phyloP scores from a whole-genome alignment of 1,140 invertebrate species.

The Littorina saxatilis region DNA sequence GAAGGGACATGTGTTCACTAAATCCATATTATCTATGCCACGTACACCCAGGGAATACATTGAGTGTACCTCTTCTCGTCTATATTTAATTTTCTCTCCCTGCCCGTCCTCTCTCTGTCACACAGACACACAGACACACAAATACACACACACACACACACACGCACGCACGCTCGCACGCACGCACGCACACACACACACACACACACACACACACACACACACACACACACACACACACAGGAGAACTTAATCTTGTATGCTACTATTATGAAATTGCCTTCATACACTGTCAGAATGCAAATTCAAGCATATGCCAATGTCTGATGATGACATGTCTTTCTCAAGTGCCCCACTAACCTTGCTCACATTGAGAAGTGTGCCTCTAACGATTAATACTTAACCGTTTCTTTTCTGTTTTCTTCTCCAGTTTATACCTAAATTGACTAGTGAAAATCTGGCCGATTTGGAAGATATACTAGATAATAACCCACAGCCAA shows the following conservation, averaged over 20 bases:
- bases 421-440: constrained; percentile 51
- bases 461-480: constrained; percentile 50
- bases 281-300: too few species aligned
- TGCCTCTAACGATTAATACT: background rate
- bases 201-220: background rate
- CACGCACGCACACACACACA: background rate
- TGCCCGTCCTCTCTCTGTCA: background rate
- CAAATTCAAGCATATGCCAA: too few species aligned
- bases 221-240: background rate
- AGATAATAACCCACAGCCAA: constrained; percentile 53
- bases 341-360: too few species aligned
- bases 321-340: too few species aligned
- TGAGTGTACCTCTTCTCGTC: too few species aligned
- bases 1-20: too few species aligned
- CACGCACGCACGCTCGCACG: background rate
- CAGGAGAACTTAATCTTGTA: too few species aligned
- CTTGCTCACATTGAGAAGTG: background rate
- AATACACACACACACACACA: background rate
- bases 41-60: too few species aligned
- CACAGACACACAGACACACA: background rate
- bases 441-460: constrained; percentile 50
- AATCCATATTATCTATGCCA: too few species aligned
- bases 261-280: too few species aligned
- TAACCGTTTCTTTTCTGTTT: background rate
- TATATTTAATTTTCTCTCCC: too few species aligned